Evolutionary conservation across 2,113 vertebrate species (phyloP).

Genomic region (Myotis brandtii): DNA sequence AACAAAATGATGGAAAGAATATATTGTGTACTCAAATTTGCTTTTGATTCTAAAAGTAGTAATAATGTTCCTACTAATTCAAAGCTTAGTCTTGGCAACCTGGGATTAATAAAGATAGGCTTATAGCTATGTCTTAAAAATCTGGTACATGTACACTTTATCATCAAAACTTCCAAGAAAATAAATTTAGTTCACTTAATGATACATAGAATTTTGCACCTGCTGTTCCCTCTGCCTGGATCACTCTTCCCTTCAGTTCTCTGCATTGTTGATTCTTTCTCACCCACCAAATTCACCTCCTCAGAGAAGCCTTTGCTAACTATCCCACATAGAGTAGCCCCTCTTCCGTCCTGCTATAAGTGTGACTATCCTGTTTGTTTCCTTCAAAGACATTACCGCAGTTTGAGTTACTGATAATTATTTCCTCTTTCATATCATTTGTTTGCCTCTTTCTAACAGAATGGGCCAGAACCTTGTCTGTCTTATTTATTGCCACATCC

Average conservation of each 20-base stretch:
- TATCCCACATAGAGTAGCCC: not conserved
- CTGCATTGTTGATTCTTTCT: not conserved
- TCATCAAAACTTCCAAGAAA: not conserved
- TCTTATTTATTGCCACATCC: not conserved
- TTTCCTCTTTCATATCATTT: not conserved
- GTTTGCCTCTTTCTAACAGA: not conserved
- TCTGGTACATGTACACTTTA: not conserved
- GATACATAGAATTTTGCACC: not conserved
- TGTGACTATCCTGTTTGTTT: not conserved
- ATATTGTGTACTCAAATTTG: not conserved
- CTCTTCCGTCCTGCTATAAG: not conserved
- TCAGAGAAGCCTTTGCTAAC: not conserved
- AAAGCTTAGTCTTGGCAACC: not conserved
- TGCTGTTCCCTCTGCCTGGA: not conserved
- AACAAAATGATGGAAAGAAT: not conserved
- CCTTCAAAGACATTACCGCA: not conserved
- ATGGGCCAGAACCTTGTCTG: not conserved
- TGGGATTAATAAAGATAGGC: not conserved
- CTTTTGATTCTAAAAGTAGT: not conserved
- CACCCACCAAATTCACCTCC: not conserved
- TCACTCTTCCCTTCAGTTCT: not conserved
- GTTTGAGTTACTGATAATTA: not conserved
- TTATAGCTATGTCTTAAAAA: not conserved
- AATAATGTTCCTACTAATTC: not conserved
- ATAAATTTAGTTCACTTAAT: not conserved